Conservation (phyloP, 2,888 invertebrate genomes). For the Macrosoma leucophasiata region DNA sequence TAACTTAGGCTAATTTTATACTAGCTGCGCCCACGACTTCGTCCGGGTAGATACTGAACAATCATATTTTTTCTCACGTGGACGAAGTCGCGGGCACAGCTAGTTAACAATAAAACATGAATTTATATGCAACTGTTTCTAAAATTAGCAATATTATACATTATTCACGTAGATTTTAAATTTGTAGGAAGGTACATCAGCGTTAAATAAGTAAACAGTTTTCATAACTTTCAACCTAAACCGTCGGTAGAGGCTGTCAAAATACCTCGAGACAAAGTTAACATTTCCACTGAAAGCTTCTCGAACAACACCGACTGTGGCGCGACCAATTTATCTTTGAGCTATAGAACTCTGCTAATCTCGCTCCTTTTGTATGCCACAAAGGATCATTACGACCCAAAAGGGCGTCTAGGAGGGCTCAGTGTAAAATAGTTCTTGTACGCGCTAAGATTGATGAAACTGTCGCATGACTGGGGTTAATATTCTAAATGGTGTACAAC, state of each 20-base stretch:
- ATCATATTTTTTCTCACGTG: no score
- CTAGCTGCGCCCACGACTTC: no score
- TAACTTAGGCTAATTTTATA: no score
- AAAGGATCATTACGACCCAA: constrained; percentile 17
- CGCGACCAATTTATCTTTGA: constrained; percentile 34
- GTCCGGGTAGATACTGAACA: no score
- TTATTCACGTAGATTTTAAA: no score
- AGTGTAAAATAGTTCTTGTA: constrained; percentile 40
- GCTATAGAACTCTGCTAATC: constrained; percentile 36
- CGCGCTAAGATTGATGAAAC: constrained; percentile 42
- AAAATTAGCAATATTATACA: no score
- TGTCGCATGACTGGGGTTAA: constrained; percentile 31
- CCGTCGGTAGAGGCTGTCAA: constrained; percentile 28
- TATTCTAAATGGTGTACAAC: constrained; percentile 20
- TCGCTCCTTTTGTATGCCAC: constrained; percentile 30
- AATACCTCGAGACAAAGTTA: constrained; percentile 28
- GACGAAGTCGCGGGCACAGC: no score
- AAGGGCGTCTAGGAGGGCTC: constrained; percentile 29
- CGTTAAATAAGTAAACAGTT: no score
- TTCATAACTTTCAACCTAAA: constrained; percentile 30
- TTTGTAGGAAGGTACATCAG: no score
- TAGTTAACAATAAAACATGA: no score
- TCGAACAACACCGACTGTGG: constrained; percentile 30
- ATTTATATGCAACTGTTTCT: no score
- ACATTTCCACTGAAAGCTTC: constrained; percentile 27